Evolutionary conservation across 1,140 invertebrate species (phyloP), one percentile per base, ranked within the genome.

Genomic region (Leptoteleia sp.): DNA sequence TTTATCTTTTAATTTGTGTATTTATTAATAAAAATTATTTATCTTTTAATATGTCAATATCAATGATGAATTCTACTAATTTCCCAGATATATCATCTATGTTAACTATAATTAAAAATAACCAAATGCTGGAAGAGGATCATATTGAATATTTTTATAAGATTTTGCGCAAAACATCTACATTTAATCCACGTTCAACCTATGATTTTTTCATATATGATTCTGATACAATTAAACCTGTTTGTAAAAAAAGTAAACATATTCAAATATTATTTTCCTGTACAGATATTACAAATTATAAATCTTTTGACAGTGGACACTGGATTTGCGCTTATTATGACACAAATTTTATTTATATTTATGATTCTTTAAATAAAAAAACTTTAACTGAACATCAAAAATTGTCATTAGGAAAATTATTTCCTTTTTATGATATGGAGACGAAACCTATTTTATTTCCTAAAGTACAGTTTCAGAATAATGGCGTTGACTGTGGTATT

Each of bases 181-280:
- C 7, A 31, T 59, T 31, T 61, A 22, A 61, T 35, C 42, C 55
- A 0, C 55, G 55, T 6, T 6, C 3, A 22, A 15, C 7, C n/a
- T 47, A 47, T 6, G 6, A 15, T 48, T 48, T 62, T 38, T 62
- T 19, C 22, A 48, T 62, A 4, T 4, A 1, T 25, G 55, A 61
- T 0, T 3, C 9, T 1, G 9, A 22, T 35, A 19, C 4, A 5
- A 11, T 65, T 4, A 11, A 65, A 27, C 45, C 64, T 11, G 40
- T 68, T n/a, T 8, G 17, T 0, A 5, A 37, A 15, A 47, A 55
- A 27, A 12, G 1, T 16, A 67, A 67, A 27, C 62, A 64, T 45
- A 29, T 64, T 13, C 45, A 64, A 50, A 52, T 65, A 31, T 52
- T 65, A 22, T 65, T 13, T 55, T 47, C 37, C 3, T 54, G 37